These are phyloP conservation scores for Globia sparganii DNA, from an alignment of 2,888 invertebrate species.

Conservation along the genomic window DNA sequence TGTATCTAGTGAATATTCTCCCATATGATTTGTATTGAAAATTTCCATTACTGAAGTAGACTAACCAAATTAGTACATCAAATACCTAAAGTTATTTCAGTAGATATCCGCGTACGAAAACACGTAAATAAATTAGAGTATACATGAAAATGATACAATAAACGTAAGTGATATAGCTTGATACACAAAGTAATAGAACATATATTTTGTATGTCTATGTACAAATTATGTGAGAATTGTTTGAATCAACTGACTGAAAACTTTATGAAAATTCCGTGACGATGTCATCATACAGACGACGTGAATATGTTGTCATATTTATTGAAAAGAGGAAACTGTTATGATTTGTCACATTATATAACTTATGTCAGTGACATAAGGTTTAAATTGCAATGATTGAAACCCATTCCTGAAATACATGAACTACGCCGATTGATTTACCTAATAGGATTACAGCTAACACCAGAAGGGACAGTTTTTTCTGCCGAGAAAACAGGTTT, in stretches of 20 bases:
- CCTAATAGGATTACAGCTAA: background rate
- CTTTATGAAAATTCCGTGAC: constrained; percentile 62
- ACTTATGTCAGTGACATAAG: background rate
- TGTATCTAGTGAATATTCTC: background rate
- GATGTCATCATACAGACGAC: constrained; percentile 4
- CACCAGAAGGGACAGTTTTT: background rate
- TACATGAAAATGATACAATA: constrained; percentile 69
- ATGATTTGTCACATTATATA: background rate
- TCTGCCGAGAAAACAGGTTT: background rate
- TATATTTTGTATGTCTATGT: constrained; percentile 25
- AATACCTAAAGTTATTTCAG: constrained; percentile 29
- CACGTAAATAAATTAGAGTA: constrained; percentile 66
- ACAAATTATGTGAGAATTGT: constrained; percentile 48
- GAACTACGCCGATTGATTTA: background rate
- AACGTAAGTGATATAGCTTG: constrained; percentile 64
- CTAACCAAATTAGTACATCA: constrained; percentile 38
- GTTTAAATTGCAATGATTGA: background rate
- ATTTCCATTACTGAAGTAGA: constrained; percentile 31
- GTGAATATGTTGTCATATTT: background rate
- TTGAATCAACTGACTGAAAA: constrained; percentile 42
- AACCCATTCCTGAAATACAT: too few species aligned
- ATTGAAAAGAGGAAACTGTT: background rate
- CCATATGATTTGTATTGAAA: background rate
- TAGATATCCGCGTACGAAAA: constrained; percentile 63
- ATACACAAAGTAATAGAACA: constrained; percentile 36